These are phyloP conservation scores for Dolichomitus sp. DNA, from an alignment of 2,888 invertebrate species.

Conservation along the genomic window DNA sequence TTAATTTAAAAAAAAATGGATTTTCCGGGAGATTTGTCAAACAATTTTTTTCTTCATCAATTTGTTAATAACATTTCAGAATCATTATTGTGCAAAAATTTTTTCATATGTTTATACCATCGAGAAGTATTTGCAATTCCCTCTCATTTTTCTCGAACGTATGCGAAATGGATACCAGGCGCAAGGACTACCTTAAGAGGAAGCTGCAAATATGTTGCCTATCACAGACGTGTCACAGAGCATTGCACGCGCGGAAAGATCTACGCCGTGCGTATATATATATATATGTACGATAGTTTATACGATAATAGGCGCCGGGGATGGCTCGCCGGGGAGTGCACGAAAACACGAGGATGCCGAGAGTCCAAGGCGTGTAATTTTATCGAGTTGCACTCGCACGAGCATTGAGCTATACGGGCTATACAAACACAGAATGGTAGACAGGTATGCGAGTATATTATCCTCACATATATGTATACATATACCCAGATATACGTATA, in stretches of 20 bases:
- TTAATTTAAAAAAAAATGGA: no score
- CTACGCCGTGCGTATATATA: neutral
- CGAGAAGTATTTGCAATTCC: no score
- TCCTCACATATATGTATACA: neutral
- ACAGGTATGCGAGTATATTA: conserved; percentile 5
- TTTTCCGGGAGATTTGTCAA: no score
- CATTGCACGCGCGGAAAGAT: neutral
- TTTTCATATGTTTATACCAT: no score
- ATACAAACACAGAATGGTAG: neutral
- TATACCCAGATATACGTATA: neutral
- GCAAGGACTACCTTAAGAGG: no score
- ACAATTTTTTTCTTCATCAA: no score
- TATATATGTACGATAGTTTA: conserved; percentile 5
- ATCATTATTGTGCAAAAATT: no score
- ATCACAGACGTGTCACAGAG: neutral
- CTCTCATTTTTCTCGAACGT: no score
- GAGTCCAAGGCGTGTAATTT: conserved; percentile 37
- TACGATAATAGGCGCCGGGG: conserved; percentile 28
- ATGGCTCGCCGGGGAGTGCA: conserved; percentile 15
- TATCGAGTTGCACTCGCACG: conserved; percentile 34
- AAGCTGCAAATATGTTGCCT: no score
- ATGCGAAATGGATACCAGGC: no score
- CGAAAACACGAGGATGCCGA: conserved; percentile 27
- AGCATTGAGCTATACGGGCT: conserved; percentile 23
- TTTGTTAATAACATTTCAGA: no score